Percentiles rank a stretch among this genome's conserved stretches.
Conservation (phyloP, 2,113 vertebrate species). For the Setophaga petechia region DNA sequence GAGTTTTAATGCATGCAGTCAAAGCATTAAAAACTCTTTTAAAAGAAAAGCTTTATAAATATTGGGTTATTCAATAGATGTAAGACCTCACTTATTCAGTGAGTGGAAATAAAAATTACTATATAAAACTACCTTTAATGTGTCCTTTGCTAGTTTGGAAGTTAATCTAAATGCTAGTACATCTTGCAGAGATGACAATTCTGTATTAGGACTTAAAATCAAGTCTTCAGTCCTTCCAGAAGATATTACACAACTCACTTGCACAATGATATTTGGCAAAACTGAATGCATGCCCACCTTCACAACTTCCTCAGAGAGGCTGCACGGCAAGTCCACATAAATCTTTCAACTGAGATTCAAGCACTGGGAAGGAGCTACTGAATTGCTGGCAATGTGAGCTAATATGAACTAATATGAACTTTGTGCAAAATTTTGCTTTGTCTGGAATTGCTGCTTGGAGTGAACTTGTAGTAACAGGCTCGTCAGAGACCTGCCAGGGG, state of each 20-base stretch:
- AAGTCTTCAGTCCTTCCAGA: not conserved
- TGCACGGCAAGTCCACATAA: not conserved
- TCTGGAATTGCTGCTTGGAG: not conserved
- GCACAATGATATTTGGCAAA: not conserved
- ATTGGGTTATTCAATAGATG: not conserved
- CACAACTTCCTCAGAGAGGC: not conserved
- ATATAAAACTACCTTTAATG: not conserved
- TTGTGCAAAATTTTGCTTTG: not conserved
- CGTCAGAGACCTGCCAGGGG: not conserved
- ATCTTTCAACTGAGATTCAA: not conserved
- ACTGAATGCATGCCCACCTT: not conserved
- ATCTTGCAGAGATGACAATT: not conserved
- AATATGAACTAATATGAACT: conserved; percentile 53
- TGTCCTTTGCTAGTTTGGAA: not conserved
- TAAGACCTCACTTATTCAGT: not conserved
- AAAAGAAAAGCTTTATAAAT: not conserved
- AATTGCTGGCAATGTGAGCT: not conserved
- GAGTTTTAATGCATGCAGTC: not conserved
- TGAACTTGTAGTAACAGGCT: conserved; percentile 16
- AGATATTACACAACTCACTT: not conserved
- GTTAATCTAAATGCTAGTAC: not conserved
- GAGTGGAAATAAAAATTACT: not conserved
- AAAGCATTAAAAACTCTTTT: not conserved
- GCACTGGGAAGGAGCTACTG: conserved; percentile 1
- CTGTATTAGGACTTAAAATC: not conserved